Conservation (phyloP, 2,888 invertebrate genomes). For the Machimus rusticus region DNA sequence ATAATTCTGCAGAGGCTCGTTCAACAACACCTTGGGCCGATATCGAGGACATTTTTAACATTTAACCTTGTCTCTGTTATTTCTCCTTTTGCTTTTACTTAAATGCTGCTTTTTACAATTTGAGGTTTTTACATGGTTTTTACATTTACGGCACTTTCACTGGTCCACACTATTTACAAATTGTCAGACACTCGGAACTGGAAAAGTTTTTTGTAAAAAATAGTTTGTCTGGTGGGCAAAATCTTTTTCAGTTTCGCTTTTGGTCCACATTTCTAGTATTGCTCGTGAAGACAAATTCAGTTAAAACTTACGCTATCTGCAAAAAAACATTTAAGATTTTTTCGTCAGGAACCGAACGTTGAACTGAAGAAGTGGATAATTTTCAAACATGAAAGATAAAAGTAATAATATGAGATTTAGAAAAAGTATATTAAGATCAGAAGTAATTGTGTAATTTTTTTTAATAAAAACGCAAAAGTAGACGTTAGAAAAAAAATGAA, state of each 20-base stretch:
- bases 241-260: background rate
- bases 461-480: background rate
- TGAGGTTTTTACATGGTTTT: background rate
- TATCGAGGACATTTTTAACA: conserved; percentile 75
- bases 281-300: background rate
- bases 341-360: too few relatives aligned
- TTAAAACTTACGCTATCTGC: background rate
- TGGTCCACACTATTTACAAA: background rate
- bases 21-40: conserved; percentile 91
- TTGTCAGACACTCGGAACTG: background rate
- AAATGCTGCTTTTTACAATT: background rate
- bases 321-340: background rate
- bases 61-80: conserved; percentile 14
- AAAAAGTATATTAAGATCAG: background rate
- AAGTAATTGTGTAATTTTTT: background rate
- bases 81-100: background rate
- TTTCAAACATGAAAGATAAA: too few relatives aligned
- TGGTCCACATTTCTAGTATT: background rate
- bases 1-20: conserved; percentile 88
- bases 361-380: background rate
- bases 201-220: background rate
- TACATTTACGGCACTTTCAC: background rate
- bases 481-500: background rate
- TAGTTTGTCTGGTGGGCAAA: background rate
- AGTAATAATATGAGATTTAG: too few relatives aligned